Base-by-base conservation (phyloP, 2,888 invertebrate species). In the Erannis defoliaria region DNA sequence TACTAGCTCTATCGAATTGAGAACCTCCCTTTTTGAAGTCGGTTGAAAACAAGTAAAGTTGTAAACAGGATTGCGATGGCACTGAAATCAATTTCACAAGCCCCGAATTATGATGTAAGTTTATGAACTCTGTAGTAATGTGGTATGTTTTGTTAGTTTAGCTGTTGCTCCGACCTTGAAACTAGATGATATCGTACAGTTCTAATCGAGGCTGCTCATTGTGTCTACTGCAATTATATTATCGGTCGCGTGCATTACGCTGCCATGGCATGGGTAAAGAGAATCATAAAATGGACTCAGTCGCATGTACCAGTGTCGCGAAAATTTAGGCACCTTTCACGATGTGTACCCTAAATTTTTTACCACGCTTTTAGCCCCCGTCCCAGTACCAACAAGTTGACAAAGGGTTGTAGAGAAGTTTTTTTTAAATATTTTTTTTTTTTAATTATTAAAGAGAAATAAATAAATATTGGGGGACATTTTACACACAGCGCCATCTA, bases 141-240 rank as follows among this genome's bases (percentile, higher is more conserved):
- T n/a, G 1, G 12, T 42, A 12, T n/a, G 42, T 10, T 26, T 16
- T 14, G 43, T 26, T 16, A 14, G 26, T 6, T 26, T 50, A 26
- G 6, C 18, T 16, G 6, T n/a, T 57, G 9, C 60, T 43, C 60
- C 55, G 70, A 75, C 88, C 87, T 84, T 86, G 82, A 72, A 68
- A 75, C 35, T 55, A 64, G 74, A 77, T 77, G 69, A 72, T 76
- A 81, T 82, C 80, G 73, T 77, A 53, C n/a, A 60, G 55, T 66
- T 70, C 74, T 81, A 82, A 86, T 86, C 78, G 84, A 87, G 87
- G 86, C 71, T 83, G 71, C 64, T 67, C 66, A 76, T 81, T 84
- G 80, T 85, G 75, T 60, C 72, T 73, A 51, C 68, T 65, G 74
- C 77, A 82, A 83, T 84, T 82, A 86, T 82, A 83, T 84, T 82